These are phyloP conservation scores for Gerosis bhagava DNA, from an alignment of 2,888 invertebrate genomes.

Conservation along the genomic window DNA sequence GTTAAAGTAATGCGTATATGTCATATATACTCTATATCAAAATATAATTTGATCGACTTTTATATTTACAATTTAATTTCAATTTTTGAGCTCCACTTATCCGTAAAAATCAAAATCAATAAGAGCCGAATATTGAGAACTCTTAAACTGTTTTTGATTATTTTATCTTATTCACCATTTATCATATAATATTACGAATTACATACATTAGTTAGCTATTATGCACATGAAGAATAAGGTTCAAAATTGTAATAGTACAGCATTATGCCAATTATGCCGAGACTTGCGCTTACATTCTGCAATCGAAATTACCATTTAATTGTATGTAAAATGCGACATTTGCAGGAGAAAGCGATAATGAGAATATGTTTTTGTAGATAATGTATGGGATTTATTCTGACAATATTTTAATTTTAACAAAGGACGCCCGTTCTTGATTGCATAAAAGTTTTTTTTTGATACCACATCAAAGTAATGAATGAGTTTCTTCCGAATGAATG, in stretches of 20 bases:
- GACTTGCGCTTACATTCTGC: constrained; percentile 13
- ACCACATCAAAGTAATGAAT: constrained; percentile 2
- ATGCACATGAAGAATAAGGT: not conserved
- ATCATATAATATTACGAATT: too few species aligned
- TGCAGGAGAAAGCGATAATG: constrained; percentile 49
- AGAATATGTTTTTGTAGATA: constrained; percentile 18
- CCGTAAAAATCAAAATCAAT: too few species aligned
- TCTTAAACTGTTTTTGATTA: too few species aligned
- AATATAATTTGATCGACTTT: too few species aligned
- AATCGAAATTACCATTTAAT: constrained; percentile 54
- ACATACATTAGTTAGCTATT: too few species aligned
- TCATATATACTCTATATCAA: too few species aligned
- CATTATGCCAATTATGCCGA: constrained; percentile 8
- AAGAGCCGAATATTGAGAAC: too few species aligned
- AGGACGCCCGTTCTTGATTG: not conserved
- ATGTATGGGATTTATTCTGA: constrained; percentile 13
- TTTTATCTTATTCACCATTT: too few species aligned
- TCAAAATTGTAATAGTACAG: constrained; percentile 7
- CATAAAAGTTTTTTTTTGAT: not conserved
- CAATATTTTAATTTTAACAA: constrained; percentile 2
- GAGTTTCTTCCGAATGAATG: not conserved
- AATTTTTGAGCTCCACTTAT: too few species aligned
- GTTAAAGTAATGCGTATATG: too few species aligned
- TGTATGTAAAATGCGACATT: constrained; percentile 55
- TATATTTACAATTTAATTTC: too few species aligned